A percentile compares a stretch with the other conserved stretches of the same genome.
phyloP scores from a whole-genome alignment of 2,797 vertebrate species.

The Mormyrops attenuatus region DNA sequence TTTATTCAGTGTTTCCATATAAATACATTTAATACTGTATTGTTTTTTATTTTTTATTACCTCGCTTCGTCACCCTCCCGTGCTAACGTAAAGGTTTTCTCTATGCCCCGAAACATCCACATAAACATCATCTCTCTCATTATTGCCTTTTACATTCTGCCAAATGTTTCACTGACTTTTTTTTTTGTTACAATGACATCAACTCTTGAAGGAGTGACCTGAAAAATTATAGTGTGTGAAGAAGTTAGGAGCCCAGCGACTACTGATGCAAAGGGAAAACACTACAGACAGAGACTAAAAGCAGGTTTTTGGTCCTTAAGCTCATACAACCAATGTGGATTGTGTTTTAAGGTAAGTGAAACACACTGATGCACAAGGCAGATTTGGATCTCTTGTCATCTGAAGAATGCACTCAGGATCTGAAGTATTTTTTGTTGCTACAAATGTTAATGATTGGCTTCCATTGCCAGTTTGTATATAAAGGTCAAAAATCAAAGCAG shows the following conservation, averaged over 20 bases:
- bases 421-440: background rate
- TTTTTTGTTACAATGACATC: background rate
- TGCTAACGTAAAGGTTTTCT: background rate
- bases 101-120: background rate
- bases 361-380: background rate
- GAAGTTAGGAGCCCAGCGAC: background rate
- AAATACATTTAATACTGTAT: slow-evolving; percentile 43
- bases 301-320: background rate
- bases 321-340: background rate
- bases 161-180: background rate
- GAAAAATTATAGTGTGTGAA: background rate
- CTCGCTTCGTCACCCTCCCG: slow-evolving; percentile 35
- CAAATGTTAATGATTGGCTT: slow-evolving; percentile 1
- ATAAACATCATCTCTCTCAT: background rate
- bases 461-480: slow-evolving; percentile 14
- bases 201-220: background rate
- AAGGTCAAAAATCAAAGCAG: background rate
- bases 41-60: slow-evolving; percentile 39
- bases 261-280: background rate
- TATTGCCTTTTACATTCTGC: slow-evolving; percentile 3
- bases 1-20: slow-evolving; percentile 44
- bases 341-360: slow-evolving; percentile 5
- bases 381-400: background rate
- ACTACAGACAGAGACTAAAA: background rate
- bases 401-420: background rate